A percentile compares a stretch with the other conserved stretches of the same genome.
Evolutionary conservation across 2,797 vertebrate species (phyloP).

Genomic region (Odontamblyopus lacepedii): DNA sequence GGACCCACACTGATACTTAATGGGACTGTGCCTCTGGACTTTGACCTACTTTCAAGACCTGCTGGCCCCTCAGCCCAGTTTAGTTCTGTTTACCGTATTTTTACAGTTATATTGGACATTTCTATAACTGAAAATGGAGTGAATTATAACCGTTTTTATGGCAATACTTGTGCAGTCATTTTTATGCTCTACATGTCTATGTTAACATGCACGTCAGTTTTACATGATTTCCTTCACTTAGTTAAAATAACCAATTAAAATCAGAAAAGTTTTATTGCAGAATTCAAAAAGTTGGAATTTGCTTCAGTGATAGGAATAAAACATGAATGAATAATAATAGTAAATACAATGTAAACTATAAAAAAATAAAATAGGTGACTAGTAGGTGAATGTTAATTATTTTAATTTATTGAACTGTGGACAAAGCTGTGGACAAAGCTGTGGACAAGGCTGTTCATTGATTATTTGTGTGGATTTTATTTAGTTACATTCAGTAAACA

Average conservation of each 20-base stretch:
- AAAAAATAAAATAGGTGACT: too few relatives aligned
- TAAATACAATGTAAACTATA: too few relatives aligned
- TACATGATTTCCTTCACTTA: background rate
- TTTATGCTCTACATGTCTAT: background rate
- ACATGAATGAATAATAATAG: too few relatives aligned
- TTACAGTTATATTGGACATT: background rate
- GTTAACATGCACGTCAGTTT: background rate
- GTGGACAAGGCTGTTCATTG: background rate
- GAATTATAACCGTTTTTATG: background rate
- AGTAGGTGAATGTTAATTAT: background rate
- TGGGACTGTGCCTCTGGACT: slow-evolving; percentile 31
- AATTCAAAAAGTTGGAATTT: too few relatives aligned
- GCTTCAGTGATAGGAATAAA: too few relatives aligned
- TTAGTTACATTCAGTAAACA: background rate
- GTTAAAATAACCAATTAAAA: too few relatives aligned
- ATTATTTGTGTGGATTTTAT: background rate
- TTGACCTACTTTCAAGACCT: slow-evolving; percentile 40
- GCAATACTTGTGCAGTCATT: too few relatives aligned
- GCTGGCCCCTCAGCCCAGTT: background rate
- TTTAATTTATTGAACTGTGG: background rate
- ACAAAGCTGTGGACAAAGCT: background rate
- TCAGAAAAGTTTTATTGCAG: too few relatives aligned
- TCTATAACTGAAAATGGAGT: background rate
- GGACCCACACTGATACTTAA: slow-evolving; percentile 19
- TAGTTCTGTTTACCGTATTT: background rate